Base-by-base conservation (phyloP, 2,888 invertebrate species). In the Pheosia gnoma region DNA sequence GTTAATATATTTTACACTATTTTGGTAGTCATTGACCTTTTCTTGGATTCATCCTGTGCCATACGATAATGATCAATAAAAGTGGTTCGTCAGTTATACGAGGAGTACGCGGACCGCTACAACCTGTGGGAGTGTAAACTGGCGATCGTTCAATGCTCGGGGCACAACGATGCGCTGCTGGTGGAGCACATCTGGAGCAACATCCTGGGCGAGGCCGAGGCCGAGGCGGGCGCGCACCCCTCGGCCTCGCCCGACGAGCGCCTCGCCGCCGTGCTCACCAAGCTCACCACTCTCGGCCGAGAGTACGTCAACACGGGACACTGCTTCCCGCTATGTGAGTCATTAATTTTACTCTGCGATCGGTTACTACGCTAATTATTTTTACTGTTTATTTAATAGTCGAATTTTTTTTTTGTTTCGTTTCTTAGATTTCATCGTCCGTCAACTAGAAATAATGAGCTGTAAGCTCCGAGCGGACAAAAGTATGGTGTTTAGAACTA, bases 121-220 rank as follows among this genome's bases (percentile, higher is more conserved):
- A 96, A 97, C 75, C 94, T 99, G 53, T 97, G 98, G 96, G 98
- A 99, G 89, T 97, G 98, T 86, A 98, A 99, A 89, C 93, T 99
- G 62, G 98, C 98, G 6, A 98, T 99, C 70, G 96, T 99, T 57
- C 97, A 98, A 78, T 98, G 98, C 85, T 98, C 99, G 6, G 98
- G 98, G 11, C 97, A 98, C 88, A 96, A 97, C 77, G 99, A 99
- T 85, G 95, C 96, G 0, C 94, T 97, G 63, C 93, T 99, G 9
- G 97, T 99, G 55, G 98, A 98, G 88, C 96, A 96, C 61, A 96
- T 99, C 59, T 99, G 99, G 99, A 96, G 96, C 66, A 96, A 97
- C 83, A 98, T 99, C 61, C 94, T 97, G 64, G 87, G 91, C 60
- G 96, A 96, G 83, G 89, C 95, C 37, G 94, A 94, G 85, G 84